A percentile compares a stretch with the other conserved stretches of the same genome.
phyloP scores from a whole-genome alignment of 2,888 invertebrate genomes.

The Ochropleura plecta region DNA sequence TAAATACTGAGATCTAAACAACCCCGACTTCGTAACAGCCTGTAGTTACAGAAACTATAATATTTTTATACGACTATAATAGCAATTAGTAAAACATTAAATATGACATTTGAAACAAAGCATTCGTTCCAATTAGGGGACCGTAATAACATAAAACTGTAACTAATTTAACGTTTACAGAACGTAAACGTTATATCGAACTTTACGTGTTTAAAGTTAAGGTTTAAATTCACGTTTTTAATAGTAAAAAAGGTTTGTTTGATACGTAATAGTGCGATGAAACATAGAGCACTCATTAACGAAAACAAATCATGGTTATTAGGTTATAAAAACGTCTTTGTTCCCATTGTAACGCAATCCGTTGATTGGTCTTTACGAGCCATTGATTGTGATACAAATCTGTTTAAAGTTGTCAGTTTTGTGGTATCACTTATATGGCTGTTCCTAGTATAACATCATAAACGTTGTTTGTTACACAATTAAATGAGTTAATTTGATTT shows the following conservation, averaged over 20 bases:
- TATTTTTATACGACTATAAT: conserved; percentile 59
- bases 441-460: conserved; percentile 59
- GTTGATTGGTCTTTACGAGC: conserved; percentile 83
- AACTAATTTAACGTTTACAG: conserved; percentile 56
- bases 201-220: conserved; percentile 42
- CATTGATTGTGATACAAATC: conserved; percentile 87
- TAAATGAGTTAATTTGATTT: conserved; percentile 66
- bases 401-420: conserved; percentile 79
- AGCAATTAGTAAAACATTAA: conserved; percentile 69
- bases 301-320: conserved; percentile 89
- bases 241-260: conserved; percentile 23
- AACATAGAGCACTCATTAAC: conserved; percentile 83
- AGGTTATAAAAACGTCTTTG: conserved; percentile 85
- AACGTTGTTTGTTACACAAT: conserved; percentile 64
- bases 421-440: conserved; percentile 47
- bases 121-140: conserved; percentile 83
- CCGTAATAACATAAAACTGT: conserved; percentile 81
- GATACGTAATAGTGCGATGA: conserved; percentile 75
- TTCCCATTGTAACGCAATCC: conserved; percentile 84
- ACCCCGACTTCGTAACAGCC: conserved; percentile 25
- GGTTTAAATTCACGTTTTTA: conserved; percentile 7
- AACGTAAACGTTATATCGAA: conserved; percentile 1
- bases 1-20: conserved; percentile 21
- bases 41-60: conserved; percentile 50
- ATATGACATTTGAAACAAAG: conserved; percentile 80